Base-by-base conservation (phyloP, 2,113 vertebrate genomes). In the Sinocyclocheilus maitianheensis region DNA sequence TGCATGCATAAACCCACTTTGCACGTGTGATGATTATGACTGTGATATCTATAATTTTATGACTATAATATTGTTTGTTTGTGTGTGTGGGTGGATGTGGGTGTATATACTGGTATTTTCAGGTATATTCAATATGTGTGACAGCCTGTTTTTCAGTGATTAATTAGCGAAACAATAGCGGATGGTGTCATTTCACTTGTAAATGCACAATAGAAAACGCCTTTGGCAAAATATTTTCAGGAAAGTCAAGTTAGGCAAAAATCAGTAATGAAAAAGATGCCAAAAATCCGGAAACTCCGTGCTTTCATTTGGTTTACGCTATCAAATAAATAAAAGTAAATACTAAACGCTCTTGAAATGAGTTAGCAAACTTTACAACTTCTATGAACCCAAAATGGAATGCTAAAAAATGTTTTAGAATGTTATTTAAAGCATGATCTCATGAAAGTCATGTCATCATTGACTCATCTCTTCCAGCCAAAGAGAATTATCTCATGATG, bases 401-500 rank as follows among this genome's bases (percentile, higher is more conserved):
- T 75, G 1, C 12, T n/a, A 43, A 62, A 37, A 40, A 22, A 37
- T 10, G 13, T 40, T 37, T 78, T 60, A n/a, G 8, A 34, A 40
- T 7, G 53, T 34, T 43, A 40, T 72, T 72, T 40, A 22, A 51
- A 53, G 76, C 20, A 34, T 78, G 53, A 60, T 58, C 5, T 60
- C 18, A 78, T 20, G 2, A 80, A 62, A 40, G 30, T 8, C 34
- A 80, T 80, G 77, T 80, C 77, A 79, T 34, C 12, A 62, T 79
- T 43, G 55, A 9, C 77, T 60, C 1, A 9, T 63, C 24, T 46
- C 37, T 62, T 80, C 37, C 58, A 80, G 30, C 58, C 22, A 46
- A 80, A 46, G 34, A 62, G 37, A 63, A 63, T 80, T 16, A 63
- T 60, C 51, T 34, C 76, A 80, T 65, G n/a, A 67, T 48, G 40